These are phyloP conservation scores for Leucoptera coffeella DNA, from an alignment of 2,888 invertebrate species.

Conservation along the genomic window DNA sequence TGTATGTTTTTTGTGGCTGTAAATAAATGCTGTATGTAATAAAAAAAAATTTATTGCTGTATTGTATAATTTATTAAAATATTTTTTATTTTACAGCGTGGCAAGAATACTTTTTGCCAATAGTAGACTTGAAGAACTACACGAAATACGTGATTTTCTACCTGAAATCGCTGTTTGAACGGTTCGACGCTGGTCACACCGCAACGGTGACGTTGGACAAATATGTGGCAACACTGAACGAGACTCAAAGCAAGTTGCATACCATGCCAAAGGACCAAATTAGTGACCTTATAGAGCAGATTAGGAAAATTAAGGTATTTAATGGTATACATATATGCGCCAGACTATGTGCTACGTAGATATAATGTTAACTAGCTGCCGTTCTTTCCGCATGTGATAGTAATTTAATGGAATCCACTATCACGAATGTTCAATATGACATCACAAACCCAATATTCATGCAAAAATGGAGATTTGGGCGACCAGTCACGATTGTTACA, in stretches of 20 bases:
- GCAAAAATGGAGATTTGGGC: no score
- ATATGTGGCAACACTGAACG: constrained; percentile 55
- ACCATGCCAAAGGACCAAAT: constrained; percentile 48
- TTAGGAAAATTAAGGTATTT: constrained; percentile 55
- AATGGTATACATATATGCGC: no score
- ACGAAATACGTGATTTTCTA: constrained; percentile 59
- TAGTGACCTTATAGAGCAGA: constrained; percentile 46
- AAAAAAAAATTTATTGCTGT: no score
- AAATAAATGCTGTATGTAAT: no score
- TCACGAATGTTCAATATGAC: no score
- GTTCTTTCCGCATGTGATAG: no score
- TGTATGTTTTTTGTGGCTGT: no score
- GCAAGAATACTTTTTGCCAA: constrained; percentile 68
- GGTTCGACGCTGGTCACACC: constrained; percentile 26
- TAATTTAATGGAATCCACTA: no score
- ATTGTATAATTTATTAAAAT: neutral
- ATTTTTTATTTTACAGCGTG: constrained; percentile 48
- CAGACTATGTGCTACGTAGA: no score
- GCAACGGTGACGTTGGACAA: constrained; percentile 43
- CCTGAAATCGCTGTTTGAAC: constrained; percentile 45
- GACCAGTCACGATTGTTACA: no score
- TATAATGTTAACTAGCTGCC: no score
- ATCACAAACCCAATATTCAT: no score
- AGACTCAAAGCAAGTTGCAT: constrained; percentile 50
- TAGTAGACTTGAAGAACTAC: constrained; percentile 66